Conservation (phyloP, 2,113 vertebrate species). For the Zosterops lateralis region DNA sequence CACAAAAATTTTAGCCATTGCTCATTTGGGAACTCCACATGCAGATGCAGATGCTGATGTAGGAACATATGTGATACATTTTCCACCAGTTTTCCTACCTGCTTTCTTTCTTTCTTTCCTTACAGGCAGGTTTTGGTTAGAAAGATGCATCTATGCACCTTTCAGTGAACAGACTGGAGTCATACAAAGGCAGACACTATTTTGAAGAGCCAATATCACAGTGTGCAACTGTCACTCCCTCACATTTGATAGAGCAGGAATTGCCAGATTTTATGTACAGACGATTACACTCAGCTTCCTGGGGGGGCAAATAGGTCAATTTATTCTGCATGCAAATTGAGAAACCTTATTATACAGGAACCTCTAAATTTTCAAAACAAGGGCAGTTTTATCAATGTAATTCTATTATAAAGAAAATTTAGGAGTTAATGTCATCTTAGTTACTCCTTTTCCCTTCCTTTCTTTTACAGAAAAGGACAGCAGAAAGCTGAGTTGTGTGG, state of each 20-base stretch:
- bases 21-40: background rate
- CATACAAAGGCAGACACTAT: background rate
- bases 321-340: constrained; percentile 16
- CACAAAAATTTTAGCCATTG: background rate
- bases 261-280: background rate
- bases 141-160: background rate
- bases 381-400: background rate
- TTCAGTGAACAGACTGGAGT: background rate
- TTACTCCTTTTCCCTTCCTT: background rate
- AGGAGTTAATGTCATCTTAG: background rate
- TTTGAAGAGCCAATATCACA: background rate
- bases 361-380: background rate
- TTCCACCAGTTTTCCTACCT: background rate
- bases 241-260: background rate
- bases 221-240: background rate
- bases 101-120: background rate
- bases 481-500: background rate
- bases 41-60: background rate
- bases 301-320: background rate
- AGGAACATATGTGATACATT: background rate
- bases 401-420: background rate
- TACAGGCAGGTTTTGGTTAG: background rate
- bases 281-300: background rate
- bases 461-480: background rate
- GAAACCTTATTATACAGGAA: background rate